Percentiles rank a stretch among this genome's conserved stretches.
phyloP scores from a whole-genome alignment of 1,140 invertebrate species.

The Scaptomyza hsui region DNA sequence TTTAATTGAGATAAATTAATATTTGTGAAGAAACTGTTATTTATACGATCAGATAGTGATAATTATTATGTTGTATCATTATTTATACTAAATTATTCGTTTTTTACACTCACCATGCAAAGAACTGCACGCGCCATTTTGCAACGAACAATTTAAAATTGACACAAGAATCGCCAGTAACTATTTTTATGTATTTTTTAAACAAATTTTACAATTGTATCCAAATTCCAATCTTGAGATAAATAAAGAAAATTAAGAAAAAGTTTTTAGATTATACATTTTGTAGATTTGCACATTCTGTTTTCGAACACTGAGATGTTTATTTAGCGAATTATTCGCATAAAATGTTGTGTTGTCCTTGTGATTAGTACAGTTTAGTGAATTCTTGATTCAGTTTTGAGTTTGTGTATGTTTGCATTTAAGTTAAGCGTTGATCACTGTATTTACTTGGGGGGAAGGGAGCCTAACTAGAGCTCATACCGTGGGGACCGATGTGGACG shows the following conservation, averaged over 20 bases:
- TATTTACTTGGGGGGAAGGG: slow-evolving; percentile 60
- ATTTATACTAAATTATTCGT: slow-evolving; percentile 1
- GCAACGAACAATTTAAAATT: slow-evolving; percentile 60
- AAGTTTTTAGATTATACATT: slow-evolving; percentile 30
- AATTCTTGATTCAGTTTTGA: slow-evolving; percentile 24
- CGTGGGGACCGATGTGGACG: slow-evolving; percentile 83
- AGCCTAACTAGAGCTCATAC: slow-evolving; percentile 83
- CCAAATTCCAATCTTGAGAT: slow-evolving; percentile 75
- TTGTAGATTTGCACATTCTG: slow-evolving; percentile 18
- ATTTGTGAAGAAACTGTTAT: not conserved
- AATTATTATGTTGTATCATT: not conserved
- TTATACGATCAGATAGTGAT: not conserved
- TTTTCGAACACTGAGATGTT: slow-evolving; percentile 25
- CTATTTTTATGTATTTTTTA: slow-evolving; percentile 42
- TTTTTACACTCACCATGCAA: slow-evolving; percentile 77
- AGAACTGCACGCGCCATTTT: slow-evolving; percentile 83
- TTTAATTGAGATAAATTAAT: slow-evolving; percentile 7
- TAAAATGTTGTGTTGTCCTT: slow-evolving; percentile 32
- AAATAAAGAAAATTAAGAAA: slow-evolving; percentile 58
- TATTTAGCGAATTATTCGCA: slow-evolving; percentile 4
- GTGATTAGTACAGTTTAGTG: slow-evolving; percentile 17
- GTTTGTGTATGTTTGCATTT: slow-evolving; percentile 28
- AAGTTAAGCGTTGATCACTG: slow-evolving; percentile 35
- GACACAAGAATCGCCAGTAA: slow-evolving; percentile 77
- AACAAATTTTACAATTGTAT: slow-evolving; percentile 62